These are phyloP conservation scores for Thereva unica DNA, from an alignment of 2,888 invertebrate species.

Conservation along the genomic window DNA sequence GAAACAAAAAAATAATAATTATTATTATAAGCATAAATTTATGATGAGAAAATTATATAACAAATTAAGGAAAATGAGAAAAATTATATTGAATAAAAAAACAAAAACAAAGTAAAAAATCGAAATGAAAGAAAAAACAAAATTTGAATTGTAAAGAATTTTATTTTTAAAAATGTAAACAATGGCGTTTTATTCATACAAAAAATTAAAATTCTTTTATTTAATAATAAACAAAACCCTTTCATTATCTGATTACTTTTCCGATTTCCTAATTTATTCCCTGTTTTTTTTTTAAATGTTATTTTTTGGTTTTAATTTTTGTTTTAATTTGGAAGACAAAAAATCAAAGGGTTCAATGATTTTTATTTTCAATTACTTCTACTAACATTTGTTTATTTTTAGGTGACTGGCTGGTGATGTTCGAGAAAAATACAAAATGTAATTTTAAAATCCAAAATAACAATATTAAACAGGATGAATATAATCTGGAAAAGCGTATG, in stretches of 20 bases:
- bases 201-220: slow-evolving; percentile 29
- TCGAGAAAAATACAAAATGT: neutral
- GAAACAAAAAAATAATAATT: too few species aligned
- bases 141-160: slow-evolving; percentile 36
- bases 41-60: slow-evolving; percentile 23
- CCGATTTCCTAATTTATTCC: slow-evolving; percentile 5
- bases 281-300: slow-evolving; percentile 10
- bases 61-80: slow-evolving; percentile 26
- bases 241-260: slow-evolving; percentile 8
- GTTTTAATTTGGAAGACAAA: neutral
- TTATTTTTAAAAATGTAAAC: slow-evolving; percentile 40
- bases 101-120: slow-evolving; percentile 28
- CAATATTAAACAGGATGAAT: neutral
- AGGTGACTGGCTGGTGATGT: slow-evolving; percentile 24
- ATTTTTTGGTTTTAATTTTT: neutral
- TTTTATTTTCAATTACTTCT: slow-evolving; percentile 10
- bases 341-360: neutral
- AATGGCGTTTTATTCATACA: slow-evolving; percentile 38
- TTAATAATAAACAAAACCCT: slow-evolving; percentile 10
- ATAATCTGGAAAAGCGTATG: neutral
- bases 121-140: slow-evolving; percentile 19
- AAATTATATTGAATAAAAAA: slow-evolving; percentile 39
- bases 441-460: neutral
- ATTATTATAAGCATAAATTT: slow-evolving; percentile 19
- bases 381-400: slow-evolving; percentile 33